phyloP scores from a whole-genome alignment of 2,113 vertebrate species.

The Carettochelys insculpta region DNA sequence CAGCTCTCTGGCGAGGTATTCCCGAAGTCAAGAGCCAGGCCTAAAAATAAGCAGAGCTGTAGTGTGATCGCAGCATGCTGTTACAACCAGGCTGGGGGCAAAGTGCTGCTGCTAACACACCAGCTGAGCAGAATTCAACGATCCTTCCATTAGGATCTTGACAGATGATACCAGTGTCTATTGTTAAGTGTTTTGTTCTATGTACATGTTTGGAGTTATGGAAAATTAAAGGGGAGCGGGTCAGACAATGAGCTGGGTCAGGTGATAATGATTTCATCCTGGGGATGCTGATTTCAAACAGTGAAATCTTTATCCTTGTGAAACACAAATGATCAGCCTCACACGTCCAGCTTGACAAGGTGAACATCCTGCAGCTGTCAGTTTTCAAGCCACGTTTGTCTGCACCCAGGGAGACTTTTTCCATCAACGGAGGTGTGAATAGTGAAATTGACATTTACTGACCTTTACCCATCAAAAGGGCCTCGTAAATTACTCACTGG shows the following conservation, averaged over 20 bases:
- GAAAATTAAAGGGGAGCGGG: not conserved
- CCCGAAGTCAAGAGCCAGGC: not conserved
- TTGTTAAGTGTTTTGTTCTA: not conserved
- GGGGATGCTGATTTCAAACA: not conserved
- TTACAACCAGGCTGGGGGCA: not conserved
- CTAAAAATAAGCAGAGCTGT: not conserved
- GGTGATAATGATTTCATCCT: not conserved
- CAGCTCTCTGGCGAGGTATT: not conserved
- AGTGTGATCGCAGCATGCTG: not conserved
- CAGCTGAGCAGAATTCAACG: not conserved
- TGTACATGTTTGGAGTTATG: not conserved
- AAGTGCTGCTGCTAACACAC: not conserved
- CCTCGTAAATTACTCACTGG: not conserved
- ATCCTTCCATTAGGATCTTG: not conserved
- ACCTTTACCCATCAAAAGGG: not conserved
- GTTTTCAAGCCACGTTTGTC: not conserved
- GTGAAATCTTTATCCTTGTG: not conserved
- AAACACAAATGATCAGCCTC: not conserved
- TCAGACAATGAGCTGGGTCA: not conserved
- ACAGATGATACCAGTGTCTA: not conserved
- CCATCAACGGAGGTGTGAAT: not conserved
- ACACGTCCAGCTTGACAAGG: not conserved
- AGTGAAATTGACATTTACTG: not conserved
- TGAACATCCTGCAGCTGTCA: not conserved
- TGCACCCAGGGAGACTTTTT: not conserved